Base-by-base conservation (phyloP, 2,113 vertebrate species). In the Ammodytes dubius region DNA sequence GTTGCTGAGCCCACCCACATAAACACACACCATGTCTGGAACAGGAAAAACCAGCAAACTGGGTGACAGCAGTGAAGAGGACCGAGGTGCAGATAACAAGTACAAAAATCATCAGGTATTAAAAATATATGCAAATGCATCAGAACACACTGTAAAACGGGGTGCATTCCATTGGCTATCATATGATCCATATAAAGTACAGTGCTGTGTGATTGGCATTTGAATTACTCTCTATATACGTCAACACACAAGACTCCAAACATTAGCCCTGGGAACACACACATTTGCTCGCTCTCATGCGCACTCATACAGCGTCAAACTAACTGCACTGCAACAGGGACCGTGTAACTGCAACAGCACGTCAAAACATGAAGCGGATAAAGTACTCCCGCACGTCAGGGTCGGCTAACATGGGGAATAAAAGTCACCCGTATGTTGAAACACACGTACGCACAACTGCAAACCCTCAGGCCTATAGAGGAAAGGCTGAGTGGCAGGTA, bases 401-500 rank as follows among this genome's bases (percentile, higher is more conserved):
- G 64, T 58, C 46, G 45, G 40, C 14, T 71, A 79, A 87, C 74
- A 75, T 45, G 70, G 79, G 68, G 64, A 70, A 70, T 86, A 17
- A 77, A 75, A 59, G 67, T 71, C 69, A 59, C 54, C 61, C 66
- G 69, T 39, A 70, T 11, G 63, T 43, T 68, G 7, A 77, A 74
- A 78, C 19, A 61, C 56, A 75, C 10, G 19, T 47, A 68, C 50
- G 0, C 17, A 70, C 63, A 56, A 69, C 71, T 52, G 13, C 65
- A 68, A 43, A 76, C 87, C 84, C 87, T 47, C 56, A 74, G 83
- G 82, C 84, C 60, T 50, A 69, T 14, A 49, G 52, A 47, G 77
- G 77, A 79, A 72, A 81, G 43, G 74, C 50, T 82, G 87, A 91
- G 82, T 88, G 87, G 83, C 89, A 88, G 84, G 70, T 90, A 45